These are phyloP conservation scores for Gavialis gangeticus DNA, from an alignment of 2,113 vertebrate genomes.

Conservation along the genomic window DNA sequence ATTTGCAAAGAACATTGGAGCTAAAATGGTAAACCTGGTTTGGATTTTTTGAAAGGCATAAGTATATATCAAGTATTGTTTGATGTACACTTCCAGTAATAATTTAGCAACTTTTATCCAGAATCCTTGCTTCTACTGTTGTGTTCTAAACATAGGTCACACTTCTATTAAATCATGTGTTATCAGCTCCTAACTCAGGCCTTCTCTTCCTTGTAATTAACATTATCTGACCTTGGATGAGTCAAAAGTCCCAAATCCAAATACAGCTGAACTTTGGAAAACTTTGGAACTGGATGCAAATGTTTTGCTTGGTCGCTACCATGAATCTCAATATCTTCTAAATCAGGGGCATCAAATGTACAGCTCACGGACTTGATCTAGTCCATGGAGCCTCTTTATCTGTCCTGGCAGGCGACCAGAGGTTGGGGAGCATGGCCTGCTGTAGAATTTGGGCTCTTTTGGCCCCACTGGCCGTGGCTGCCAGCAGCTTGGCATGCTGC, in stretches of 20 bases:
- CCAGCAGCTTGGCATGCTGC: no score
- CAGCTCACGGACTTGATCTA: no score
- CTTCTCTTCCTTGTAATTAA: not conserved
- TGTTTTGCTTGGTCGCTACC: not conserved
- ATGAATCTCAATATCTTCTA: not conserved
- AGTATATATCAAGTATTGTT: not conserved
- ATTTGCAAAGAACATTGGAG: not conserved
- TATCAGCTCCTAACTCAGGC: not conserved
- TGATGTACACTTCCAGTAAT: not conserved
- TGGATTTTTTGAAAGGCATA: not conserved
- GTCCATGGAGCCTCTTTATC: no score
- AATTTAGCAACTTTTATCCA: not conserved
- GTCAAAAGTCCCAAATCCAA: not conserved
- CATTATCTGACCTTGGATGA: not conserved
- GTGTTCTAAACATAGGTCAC: not conserved
- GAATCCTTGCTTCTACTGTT: not conserved
- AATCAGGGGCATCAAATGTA: not conserved
- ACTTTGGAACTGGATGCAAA: not conserved
- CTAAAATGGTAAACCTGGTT: not conserved
- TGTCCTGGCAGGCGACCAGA: no score
- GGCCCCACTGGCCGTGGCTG: no score
- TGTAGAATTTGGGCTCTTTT: no score
- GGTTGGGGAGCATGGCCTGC: no score
- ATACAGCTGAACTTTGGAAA: rapidly evolving
- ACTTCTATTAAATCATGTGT: not conserved